Percentiles rank a stretch among this genome's conserved stretches.
Conservation (phyloP, 1,140 invertebrate genomes). For the Venustaconcha ellipsiformis region DNA sequence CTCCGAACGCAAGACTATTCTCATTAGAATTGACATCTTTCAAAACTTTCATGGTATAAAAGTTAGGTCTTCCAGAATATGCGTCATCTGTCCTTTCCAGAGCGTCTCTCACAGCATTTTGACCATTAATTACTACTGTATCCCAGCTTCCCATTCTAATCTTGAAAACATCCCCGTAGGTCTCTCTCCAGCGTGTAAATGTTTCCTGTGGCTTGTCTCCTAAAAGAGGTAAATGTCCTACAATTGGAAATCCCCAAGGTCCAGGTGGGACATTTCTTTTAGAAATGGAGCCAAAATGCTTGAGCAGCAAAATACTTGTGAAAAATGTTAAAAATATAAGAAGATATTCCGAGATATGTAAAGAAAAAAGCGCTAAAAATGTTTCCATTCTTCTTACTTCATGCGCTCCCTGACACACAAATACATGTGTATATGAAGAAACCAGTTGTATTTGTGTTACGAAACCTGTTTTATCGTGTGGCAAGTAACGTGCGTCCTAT, state of each 20-base stretch:
- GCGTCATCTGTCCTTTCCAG: conserved; percentile 4
- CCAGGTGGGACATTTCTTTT: conserved; percentile 5
- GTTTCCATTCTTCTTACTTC: no score
- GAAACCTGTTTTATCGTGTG: no score
- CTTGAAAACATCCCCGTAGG: conserved; percentile 22
- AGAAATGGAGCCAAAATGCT: not conserved
- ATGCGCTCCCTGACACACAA: no score
- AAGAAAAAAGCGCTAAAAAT: no score
- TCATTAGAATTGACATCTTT: not conserved
- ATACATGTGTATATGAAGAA: no score
- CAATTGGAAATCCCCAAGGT: conserved; percentile 26
- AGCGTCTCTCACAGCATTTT: conserved; percentile 3
- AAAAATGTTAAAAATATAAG: no score
- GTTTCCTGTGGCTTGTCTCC: conserved; percentile 2
- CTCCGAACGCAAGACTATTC: not conserved
- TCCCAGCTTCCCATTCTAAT: conserved; percentile 25
- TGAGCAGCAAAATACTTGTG: no score
- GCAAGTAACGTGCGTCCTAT: no score
- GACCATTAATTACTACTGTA: conserved; percentile 18
- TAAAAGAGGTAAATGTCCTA: conserved; percentile 26
- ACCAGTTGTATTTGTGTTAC: no score
- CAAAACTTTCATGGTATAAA: not conserved
- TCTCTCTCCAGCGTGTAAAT: conserved; percentile 9
- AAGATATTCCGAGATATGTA: no score
- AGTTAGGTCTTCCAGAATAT: conserved; percentile 8